These are phyloP conservation scores for Pilophorus perplexus DNA, from an alignment of 2,888 invertebrate species.

Conservation along the genomic window DNA sequence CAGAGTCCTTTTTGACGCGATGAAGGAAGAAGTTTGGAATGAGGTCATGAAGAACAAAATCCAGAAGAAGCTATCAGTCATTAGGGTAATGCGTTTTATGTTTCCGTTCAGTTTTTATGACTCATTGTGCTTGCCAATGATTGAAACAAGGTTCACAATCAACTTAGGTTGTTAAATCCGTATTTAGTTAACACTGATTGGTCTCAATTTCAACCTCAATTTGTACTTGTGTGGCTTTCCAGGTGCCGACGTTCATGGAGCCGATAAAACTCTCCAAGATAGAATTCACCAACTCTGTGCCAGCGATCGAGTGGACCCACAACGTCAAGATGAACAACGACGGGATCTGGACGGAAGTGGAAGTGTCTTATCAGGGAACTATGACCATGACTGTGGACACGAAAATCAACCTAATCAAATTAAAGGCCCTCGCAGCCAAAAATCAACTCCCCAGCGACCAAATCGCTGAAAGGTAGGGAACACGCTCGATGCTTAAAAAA, in stretches of 20 bases:
- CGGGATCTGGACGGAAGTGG: constrained; percentile 86
- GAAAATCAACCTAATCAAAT: constrained; percentile 77
- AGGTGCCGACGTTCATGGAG: constrained; percentile 84
- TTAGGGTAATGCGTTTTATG: constrained; percentile 62
- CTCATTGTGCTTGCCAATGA: background rate
- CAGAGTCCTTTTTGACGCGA: constrained; percentile 77
- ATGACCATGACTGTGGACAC: constrained; percentile 81
- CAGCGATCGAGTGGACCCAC: constrained; percentile 62
- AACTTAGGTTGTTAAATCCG: too few species aligned
- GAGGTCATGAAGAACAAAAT: constrained; percentile 71
- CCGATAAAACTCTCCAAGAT: constrained; percentile 73
- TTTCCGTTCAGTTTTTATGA: background rate
- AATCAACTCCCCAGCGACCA: constrained; percentile 7
- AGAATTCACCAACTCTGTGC: constrained; percentile 67
- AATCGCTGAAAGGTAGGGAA: background rate
- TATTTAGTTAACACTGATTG: too few species aligned
- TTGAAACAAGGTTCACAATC: too few species aligned
- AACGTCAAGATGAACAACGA: constrained; percentile 71
- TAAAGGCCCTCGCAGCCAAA: constrained; percentile 15
- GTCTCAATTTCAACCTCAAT: background rate
- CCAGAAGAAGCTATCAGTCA: constrained; percentile 80
- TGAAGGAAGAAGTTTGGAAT: constrained; percentile 68
- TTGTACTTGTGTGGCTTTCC: constrained; percentile 31
- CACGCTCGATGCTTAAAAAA: background rate
- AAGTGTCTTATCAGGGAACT: constrained; percentile 74